Base-by-base conservation (phyloP, 2,888 invertebrate species). In the Hipparchia sbordonii region DNA sequence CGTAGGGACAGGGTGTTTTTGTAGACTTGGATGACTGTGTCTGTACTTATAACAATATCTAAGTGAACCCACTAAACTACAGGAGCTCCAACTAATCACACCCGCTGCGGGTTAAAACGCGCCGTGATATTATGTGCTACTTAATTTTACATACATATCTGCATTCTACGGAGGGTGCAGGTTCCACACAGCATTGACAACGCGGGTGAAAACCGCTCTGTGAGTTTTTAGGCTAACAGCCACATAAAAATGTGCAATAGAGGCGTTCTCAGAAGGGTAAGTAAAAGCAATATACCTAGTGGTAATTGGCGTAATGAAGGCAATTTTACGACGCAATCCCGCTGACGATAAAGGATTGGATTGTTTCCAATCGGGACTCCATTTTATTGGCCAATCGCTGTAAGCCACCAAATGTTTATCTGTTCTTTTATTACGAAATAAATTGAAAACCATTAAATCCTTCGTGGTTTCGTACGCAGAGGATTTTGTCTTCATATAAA, bases 321-420 rank as follows among this genome's bases (percentile, higher is more conserved):
- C 71, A 63, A 72, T 51, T 76, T 76, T 76, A 76, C 74, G 74
- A 76, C 60, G 60, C 74, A 62, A 70, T 74, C 46, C 52, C 68
- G 60, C 9, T 57, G 13, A 33, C 69, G 61, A 65, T 74, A 76
- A 76, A 76, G 72, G 70, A 74, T 68, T 65, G 74, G 62, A 74
- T 74, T 72, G 75, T 67, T 73, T 71, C 75, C 69, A 72, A 75
- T 70, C 67, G 76, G 68, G 52, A 72, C 60, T 67, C 54, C 67
- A 70, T 45, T 72, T 74, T 74, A 74, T 74, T 62, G 70, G 52
- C 56, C 70, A 72, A 74, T 74, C 33, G 54, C 67, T 52, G 69
- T 52, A 57, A 67, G 72, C 67, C 62, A 23, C 65, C 70, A 63
- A 73, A 73, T 73, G 72, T 72, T 70, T 72, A 67, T 65, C 63